Evolutionary conservation across 1,140 invertebrate genomes (phyloP).

Genomic region (Zophobas morio): DNA sequence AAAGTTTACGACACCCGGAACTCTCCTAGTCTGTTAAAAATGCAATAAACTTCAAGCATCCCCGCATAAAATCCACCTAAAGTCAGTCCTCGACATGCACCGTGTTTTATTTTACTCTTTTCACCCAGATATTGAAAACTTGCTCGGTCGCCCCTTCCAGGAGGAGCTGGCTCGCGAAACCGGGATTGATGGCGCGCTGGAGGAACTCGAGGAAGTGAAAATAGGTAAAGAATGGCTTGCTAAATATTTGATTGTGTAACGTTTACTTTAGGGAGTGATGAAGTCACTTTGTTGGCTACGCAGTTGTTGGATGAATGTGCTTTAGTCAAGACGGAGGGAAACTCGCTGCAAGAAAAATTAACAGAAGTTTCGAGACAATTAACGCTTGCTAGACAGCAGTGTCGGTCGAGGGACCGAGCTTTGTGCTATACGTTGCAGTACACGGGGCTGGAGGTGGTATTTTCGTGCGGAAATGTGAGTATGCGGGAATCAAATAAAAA

Average conservation of each 20-base stretch:
- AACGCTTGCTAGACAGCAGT: conserved; percentile 72
- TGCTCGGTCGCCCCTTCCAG: conserved; percentile 79
- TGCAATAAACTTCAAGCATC: conserved; percentile 56
- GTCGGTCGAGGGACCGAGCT: conserved; percentile 72
- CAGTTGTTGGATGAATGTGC: conserved; percentile 68
- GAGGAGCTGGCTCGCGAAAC: conserved; percentile 75
- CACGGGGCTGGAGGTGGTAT: conserved; percentile 68
- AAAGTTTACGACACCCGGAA: neutral
- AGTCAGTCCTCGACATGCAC: neutral
- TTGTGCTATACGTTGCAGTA: conserved; percentile 79
- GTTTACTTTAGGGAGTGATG: conserved; percentile 48
- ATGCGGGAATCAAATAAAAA: neutral
- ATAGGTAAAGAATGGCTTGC: conserved; percentile 68
- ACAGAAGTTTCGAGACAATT: conserved; percentile 73
- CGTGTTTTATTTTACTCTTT: conserved; percentile 58
- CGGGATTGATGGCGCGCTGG: conserved; percentile 76
- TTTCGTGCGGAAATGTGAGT: conserved; percentile 61
- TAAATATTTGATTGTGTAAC: conserved; percentile 31
- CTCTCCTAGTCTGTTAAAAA: conserved; percentile 6
- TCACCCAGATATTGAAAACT: conserved; percentile 74
- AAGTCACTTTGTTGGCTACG: conserved; percentile 65
- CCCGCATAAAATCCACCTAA: conserved; percentile 5
- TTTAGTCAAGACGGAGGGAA: conserved; percentile 49
- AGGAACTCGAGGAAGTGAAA: conserved; percentile 74
- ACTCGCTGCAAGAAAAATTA: conserved; percentile 59